A percentile compares a stretch with the other conserved stretches of the same genome.
phyloP scores from a whole-genome alignment of 2,888 invertebrate genomes.

The Nomada hirtipes region DNA sequence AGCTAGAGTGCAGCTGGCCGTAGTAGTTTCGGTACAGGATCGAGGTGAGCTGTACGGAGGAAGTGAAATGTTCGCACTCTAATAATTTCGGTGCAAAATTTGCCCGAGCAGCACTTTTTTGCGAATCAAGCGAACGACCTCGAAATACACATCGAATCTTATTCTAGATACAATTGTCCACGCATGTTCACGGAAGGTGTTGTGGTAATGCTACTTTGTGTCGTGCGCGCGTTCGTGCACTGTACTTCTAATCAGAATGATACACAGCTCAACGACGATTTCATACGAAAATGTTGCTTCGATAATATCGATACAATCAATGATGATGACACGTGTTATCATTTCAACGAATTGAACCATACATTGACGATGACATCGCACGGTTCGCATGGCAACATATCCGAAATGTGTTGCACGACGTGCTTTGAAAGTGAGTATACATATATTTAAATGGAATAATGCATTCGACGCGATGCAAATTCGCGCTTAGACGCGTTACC shows the following conservation, averaged over 20 bases:
- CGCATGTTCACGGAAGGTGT: background rate
- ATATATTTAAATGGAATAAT: too few species aligned
- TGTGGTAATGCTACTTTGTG: background rate
- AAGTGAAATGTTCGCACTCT: background rate
- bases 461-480: too few species aligned
- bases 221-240: background rate
- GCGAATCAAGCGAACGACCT: background rate
- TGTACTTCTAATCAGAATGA: background rate
- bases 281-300: slow-evolving; percentile 16
- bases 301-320: background rate
- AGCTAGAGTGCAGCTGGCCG: background rate
- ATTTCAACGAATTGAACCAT: background rate
- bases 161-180: background rate
- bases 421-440: slow-evolving; percentile 28
- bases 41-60: background rate
- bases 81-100: background rate
- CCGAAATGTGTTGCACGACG: background rate
- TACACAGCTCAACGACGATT: background rate
- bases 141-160: background rate
- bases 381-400: background rate
- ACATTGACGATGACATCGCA: background rate
- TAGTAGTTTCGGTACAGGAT: background rate
- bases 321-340: background rate
- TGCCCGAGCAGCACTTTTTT: background rate
- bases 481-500: too few species aligned